These are phyloP conservation scores for Orthonevra nobilis DNA, from an alignment of 2,888 invertebrate genomes.

Conservation along the genomic window DNA sequence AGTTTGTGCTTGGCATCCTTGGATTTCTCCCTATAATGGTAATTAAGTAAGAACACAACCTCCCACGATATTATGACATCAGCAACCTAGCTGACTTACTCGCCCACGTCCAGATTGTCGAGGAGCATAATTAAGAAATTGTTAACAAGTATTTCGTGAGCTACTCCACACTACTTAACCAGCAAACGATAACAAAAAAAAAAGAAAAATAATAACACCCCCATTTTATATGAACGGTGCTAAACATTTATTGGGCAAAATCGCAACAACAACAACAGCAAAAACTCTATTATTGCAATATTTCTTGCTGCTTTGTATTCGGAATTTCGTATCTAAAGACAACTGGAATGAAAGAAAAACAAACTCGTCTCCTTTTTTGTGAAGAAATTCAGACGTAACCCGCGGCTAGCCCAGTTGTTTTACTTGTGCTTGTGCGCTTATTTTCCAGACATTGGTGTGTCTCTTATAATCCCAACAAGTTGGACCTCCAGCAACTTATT, in stretches of 20 bases:
- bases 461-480: constrained; percentile 49
- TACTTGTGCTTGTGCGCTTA: constrained; percentile 7
- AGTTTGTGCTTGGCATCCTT: no score
- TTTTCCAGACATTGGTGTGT: constrained; percentile 49
- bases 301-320: constrained; percentile 1
- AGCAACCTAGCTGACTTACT: constrained; percentile 3
- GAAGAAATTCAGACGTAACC: constrained; percentile 9
- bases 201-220: background rate
- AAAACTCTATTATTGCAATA: background rate
- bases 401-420: constrained; percentile 55
- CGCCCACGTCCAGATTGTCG: constrained; percentile 3
- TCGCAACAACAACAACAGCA: background rate
- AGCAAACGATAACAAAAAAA: background rate
- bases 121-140: constrained; percentile 36
- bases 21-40: no score
- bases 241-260: constrained; percentile 23
- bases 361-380: constrained; percentile 27
- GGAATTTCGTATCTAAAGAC: constrained; percentile 1
- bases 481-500: constrained; percentile 59
- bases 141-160: constrained; percentile 51
- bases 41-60: constrained; percentile 10
- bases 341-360: constrained; percentile 2
- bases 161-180: constrained; percentile 18
- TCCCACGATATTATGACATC: constrained; percentile 29
- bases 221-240: constrained; percentile 1